phyloP scores from a whole-genome alignment of 2,113 vertebrate species.

The Arothron firmamentum region DNA sequence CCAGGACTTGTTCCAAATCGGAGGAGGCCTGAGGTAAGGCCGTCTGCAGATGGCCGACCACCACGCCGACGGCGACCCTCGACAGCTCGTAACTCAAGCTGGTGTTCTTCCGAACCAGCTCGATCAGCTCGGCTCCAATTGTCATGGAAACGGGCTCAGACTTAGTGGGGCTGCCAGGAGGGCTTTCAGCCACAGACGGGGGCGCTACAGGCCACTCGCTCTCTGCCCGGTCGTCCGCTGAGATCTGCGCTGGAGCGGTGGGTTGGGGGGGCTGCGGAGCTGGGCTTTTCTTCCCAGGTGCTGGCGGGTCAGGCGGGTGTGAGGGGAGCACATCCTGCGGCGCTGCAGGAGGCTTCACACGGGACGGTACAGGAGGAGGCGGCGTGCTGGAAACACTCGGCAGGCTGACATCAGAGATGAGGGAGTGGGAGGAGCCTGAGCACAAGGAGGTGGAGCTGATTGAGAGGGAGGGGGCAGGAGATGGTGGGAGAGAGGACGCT shows the following conservation, averaged over 20 bases:
- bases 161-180: constrained; percentile 49
- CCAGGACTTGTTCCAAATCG: constrained; percentile 89
- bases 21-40: constrained; percentile 77
- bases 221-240: constrained; percentile 41
- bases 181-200: constrained; percentile 57
- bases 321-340: constrained; percentile 19
- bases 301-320: constrained; percentile 28
- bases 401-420: constrained; percentile 75
- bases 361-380: constrained; percentile 88
- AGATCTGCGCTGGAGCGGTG: constrained; percentile 4
- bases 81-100: constrained; percentile 92
- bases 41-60: constrained; percentile 92
- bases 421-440: constrained; percentile 82
- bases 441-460: constrained; percentile 85
- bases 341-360: constrained; percentile 64
- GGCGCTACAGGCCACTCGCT: constrained; percentile 55
- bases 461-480: constrained; percentile 75
- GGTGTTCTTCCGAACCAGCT: constrained; percentile 94
- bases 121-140: constrained; percentile 89
- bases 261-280: constrained; percentile 57
- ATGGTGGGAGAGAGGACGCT: constrained; percentile 60
- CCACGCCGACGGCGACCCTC: constrained; percentile 88
- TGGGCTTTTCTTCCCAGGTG: constrained; percentile 55
- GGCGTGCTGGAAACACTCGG: constrained; percentile 86
- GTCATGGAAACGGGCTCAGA: constrained; percentile 76